Percentiles rank a stretch among this genome's conserved stretches.
Conservation (phyloP, 2,113 vertebrate species). For the Pagrus major region DNA sequence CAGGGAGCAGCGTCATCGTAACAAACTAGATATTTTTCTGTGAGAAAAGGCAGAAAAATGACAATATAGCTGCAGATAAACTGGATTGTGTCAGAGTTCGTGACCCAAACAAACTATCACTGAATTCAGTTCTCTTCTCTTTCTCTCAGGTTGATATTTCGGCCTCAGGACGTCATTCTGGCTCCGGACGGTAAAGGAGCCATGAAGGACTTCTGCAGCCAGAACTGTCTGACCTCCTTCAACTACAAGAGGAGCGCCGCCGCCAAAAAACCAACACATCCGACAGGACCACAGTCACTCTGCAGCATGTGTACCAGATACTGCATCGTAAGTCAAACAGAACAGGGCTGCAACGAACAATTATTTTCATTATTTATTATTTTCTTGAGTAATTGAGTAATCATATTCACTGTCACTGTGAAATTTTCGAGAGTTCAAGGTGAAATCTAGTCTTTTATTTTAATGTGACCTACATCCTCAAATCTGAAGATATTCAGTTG, state of each 20-base stretch:
- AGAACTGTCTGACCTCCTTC: slow-evolving; percentile 90
- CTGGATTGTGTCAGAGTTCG: not conserved
- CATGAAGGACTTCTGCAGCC: slow-evolving; percentile 95
- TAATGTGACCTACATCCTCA: too few species aligned
- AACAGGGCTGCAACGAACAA: rapidly evolving
- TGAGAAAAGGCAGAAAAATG: not conserved
- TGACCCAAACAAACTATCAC: not conserved
- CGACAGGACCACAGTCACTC: slow-evolving; percentile 71
- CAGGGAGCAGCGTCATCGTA: not conserved
- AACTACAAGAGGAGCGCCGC: slow-evolving; percentile 87
- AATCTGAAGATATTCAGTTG: too few species aligned
- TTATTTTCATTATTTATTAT: not conserved
- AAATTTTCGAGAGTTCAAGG: too few species aligned
- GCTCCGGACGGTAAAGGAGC: slow-evolving; percentile 87
- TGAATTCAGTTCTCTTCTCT: not conserved
- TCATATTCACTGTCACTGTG: too few species aligned
- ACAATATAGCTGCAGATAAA: not conserved
- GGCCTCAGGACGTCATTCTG: slow-evolving; percentile 93
- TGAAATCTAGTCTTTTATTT: too few species aligned
- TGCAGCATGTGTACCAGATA: slow-evolving; percentile 96
- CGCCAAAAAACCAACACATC: slow-evolving; percentile 31
- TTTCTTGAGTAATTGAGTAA: not conserved
- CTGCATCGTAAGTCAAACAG: slow-evolving; percentile 84
- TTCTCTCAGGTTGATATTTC: slow-evolving; percentile 88
- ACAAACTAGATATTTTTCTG: not conserved